A percentile compares a stretch with the other conserved stretches of the same genome.
Conservation (phyloP, 2,113 vertebrate genomes). For the Ctenodactylus gundi region DNA sequence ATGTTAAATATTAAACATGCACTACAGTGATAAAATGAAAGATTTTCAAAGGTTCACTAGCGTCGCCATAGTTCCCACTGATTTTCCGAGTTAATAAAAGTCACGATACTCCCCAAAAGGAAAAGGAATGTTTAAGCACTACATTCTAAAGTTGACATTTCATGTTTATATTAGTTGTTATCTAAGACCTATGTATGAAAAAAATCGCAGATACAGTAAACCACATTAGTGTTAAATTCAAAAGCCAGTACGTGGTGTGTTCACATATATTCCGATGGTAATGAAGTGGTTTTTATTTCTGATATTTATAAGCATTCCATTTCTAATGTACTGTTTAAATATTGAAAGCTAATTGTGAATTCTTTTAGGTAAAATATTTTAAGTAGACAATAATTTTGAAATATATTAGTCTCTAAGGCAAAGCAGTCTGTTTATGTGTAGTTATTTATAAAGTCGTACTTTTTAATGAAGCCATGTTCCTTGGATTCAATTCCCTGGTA, state of each 20-base stretch:
- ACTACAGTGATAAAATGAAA: constrained; percentile 85
- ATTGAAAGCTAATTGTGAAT: constrained; percentile 78
- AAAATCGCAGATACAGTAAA: constrained; percentile 58
- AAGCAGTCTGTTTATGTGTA: constrained; percentile 64
- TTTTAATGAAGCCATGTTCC: constrained; percentile 73
- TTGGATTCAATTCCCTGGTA: constrained; percentile 68
- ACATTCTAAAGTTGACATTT: constrained; percentile 71
- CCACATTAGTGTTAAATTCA: constrained; percentile 66
- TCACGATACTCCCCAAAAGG: constrained; percentile 72
- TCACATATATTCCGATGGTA: constrained; percentile 63
- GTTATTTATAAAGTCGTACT: constrained; percentile 76
- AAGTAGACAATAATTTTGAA: constrained; percentile 79
- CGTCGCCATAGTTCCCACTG: constrained; percentile 72
- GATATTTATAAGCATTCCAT: constrained; percentile 74
- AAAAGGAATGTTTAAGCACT: constrained; percentile 81
- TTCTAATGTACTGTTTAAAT: constrained; percentile 79
- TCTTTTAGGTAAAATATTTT: constrained; percentile 79
- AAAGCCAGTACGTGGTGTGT: constrained; percentile 72
- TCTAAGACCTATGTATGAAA: constrained; percentile 68
- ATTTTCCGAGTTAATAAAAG: constrained; percentile 83
- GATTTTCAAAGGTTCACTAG: constrained; percentile 81
- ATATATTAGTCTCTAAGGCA: constrained; percentile 76
- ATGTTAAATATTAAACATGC: constrained; percentile 88
- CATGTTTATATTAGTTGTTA: constrained; percentile 79
- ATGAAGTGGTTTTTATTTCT: constrained; percentile 68